phyloP scores from a whole-genome alignment of 2,113 vertebrate genomes.

The Calypte anna region DNA sequence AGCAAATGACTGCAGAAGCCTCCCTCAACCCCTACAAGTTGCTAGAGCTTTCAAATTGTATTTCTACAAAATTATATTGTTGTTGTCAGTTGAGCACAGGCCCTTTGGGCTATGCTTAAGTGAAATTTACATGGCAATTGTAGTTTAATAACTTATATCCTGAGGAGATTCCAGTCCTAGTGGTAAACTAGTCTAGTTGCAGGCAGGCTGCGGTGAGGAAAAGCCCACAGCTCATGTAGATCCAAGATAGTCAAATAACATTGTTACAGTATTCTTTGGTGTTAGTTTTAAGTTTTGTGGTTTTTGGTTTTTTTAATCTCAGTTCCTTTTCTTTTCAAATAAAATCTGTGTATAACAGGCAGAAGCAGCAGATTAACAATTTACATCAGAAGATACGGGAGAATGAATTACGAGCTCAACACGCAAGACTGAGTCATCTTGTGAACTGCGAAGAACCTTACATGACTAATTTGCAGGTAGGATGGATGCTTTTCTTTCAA shows the following conservation, averaged over 20 bases:
- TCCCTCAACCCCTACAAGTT: background rate
- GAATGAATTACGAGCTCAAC: slow-evolving; percentile 89
- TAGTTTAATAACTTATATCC: background rate
- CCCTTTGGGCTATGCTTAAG: background rate
- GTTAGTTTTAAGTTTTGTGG: background rate
- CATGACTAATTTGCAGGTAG: slow-evolving; percentile 82
- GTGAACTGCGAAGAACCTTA: slow-evolving; percentile 81
- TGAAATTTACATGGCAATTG: background rate
- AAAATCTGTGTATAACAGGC: slow-evolving; percentile 79
- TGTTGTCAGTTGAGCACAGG: background rate
- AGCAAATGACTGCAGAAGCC: background rate
- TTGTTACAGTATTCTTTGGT: background rate
- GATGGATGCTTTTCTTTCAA: background rate
- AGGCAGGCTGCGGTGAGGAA: background rate
- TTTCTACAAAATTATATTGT: background rate
- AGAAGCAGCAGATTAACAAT: slow-evolving; percentile 92
- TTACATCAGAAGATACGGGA: slow-evolving; percentile 91
- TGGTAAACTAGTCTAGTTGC: background rate
- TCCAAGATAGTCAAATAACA: background rate
- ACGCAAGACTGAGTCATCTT: slow-evolving; percentile 84
- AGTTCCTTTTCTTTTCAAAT: background rate
- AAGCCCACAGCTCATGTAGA: background rate
- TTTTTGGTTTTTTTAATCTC: background rate
- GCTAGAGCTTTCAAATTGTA: accelerated
- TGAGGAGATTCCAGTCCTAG: background rate